Conservation (phyloP, 1,140 invertebrate species). For the Limonius californicus region DNA sequence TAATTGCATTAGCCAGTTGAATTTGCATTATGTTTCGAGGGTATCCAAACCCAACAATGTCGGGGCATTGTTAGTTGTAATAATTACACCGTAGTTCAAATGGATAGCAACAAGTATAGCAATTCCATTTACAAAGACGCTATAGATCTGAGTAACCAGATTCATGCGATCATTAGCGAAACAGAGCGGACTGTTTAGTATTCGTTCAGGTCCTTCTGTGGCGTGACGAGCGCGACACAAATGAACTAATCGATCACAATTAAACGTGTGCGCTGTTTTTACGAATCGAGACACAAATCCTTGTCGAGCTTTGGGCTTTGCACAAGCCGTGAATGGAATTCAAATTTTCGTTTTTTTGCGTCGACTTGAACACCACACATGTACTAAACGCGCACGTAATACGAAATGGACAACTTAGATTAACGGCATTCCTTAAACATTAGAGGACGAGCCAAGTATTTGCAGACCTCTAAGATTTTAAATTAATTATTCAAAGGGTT, state of each 20-base stretch:
- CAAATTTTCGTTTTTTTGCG: neutral
- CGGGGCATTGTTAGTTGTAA: neutral
- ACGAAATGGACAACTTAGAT: no score
- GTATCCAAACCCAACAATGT: neutral
- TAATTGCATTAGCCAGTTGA: no score
- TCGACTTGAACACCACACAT: no score
- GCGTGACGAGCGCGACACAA: constrained; percentile 19
- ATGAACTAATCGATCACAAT: constrained; percentile 36
- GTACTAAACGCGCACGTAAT: no score
- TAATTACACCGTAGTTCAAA: neutral
- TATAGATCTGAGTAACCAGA: neutral
- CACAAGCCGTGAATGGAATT: constrained; percentile 22
- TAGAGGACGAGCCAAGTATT: no score
- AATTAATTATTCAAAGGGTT: no score
- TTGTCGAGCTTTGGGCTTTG: constrained; percentile 22
- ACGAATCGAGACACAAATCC: constrained; percentile 32
- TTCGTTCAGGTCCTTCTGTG: constrained; percentile 10
- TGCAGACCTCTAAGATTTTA: no score
- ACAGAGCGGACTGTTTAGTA: constrained; percentile 1
- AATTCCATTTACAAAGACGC: neutral
- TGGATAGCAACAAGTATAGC: neutral
- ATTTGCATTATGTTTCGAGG: neutral
- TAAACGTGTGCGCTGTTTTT: constrained; percentile 31
- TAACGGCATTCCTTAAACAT: no score
- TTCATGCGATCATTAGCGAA: constrained; percentile 3